Evolutionary conservation across 2,797 vertebrate species (phyloP).

Genomic region (Champsocephalus esox): DNA sequence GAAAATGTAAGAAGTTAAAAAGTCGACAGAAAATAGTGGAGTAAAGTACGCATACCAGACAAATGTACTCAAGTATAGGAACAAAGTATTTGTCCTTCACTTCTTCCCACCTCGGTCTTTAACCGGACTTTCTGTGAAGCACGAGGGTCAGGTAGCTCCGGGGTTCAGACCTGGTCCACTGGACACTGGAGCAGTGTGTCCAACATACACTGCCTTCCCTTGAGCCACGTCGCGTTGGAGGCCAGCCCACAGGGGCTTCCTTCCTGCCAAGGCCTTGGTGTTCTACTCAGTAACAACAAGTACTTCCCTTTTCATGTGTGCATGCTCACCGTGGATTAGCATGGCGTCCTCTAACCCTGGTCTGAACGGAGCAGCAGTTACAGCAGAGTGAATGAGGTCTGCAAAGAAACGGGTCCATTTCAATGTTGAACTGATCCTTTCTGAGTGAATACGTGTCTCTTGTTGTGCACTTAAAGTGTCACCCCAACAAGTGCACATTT

Average conservation of each 20-base stretch:
- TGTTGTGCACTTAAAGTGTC: too few relatives aligned
- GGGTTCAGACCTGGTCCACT: too few relatives aligned
- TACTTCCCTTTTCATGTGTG: neutral
- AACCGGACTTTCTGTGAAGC: neutral
- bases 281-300: neutral
- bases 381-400: too few relatives aligned
- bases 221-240: neutral
- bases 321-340: slow-evolving; percentile 2
- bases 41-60: too few relatives aligned
- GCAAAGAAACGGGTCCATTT: too few relatives aligned
- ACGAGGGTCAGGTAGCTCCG: neutral
- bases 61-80: too few relatives aligned
- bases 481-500: too few relatives aligned
- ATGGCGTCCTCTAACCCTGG: neutral
- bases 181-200: neutral
- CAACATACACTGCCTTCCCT: neutral
- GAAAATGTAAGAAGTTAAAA: too few relatives aligned
- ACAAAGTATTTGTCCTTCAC: neutral
- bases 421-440: too few relatives aligned
- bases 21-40: too few relatives aligned
- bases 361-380: too few relatives aligned
- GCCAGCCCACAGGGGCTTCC: neutral
- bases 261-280: neutral
- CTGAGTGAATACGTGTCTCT: too few relatives aligned
- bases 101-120: neutral